These are phyloP conservation scores for Ciona savignyi DNA, from an alignment of 23 tunicate genomes.

Conservation along the genomic window DNA sequence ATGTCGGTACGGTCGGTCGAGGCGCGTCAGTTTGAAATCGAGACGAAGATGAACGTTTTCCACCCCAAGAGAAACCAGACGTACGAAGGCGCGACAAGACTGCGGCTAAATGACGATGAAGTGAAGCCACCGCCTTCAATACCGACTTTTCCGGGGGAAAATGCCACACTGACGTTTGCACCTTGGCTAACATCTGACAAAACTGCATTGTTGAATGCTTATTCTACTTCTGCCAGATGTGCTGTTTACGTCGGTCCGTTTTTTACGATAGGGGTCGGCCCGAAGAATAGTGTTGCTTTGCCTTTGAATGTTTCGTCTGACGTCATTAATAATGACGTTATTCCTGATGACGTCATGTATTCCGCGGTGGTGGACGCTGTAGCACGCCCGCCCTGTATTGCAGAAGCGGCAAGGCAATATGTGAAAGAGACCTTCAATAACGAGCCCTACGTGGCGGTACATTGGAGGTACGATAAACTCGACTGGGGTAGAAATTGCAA, in stretches of 20 bases:
- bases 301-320: constrained; percentile 2
- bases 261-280: not conserved
- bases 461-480: constrained; percentile 31
- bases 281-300: not conserved
- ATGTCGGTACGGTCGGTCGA: not conserved
- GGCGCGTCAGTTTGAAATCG: not conserved
- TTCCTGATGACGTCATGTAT: not conserved
- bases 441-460: constrained; percentile 15
- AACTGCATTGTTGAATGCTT: constrained; percentile 1
- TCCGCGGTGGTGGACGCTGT: constrained; percentile 29
- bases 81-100: not conserved
- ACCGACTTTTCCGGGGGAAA: constrained; percentile 14
- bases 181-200: not conserved
- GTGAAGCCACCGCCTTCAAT: not conserved
- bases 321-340: not conserved
- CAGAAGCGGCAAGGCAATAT: constrained; percentile 12
- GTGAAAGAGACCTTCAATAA: not conserved
- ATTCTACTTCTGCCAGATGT: constrained; percentile 14
- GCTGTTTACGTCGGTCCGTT: constrained; percentile 11
- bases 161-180: not conserved
- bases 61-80: not conserved
- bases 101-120: not conserved
- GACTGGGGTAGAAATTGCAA: constrained; percentile 14
- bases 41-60: constrained; percentile 2
- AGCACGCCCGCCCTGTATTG: constrained; percentile 14